Evolutionary conservation across 2,888 invertebrate genomes (phyloP).

Genomic region (Seira sanloemensis): DNA sequence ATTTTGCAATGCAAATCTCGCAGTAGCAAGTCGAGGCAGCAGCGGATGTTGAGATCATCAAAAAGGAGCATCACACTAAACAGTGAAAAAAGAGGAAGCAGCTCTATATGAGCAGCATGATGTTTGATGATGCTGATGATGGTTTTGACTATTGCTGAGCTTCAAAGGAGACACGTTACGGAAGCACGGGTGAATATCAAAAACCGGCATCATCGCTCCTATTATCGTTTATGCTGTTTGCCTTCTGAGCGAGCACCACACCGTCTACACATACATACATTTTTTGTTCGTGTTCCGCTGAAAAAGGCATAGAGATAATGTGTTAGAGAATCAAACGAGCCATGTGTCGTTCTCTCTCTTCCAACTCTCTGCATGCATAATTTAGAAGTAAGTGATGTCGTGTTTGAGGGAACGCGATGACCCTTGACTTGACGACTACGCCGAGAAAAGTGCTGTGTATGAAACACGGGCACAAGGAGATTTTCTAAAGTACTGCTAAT

Average conservation of each 20-base stretch:
- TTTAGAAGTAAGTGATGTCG: constrained; percentile 54
- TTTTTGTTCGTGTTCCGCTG: background rate
- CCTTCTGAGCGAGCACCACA: too few species aligned
- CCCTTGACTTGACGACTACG: constrained; percentile 67
- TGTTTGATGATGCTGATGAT: background rate
- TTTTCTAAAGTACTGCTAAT: background rate
- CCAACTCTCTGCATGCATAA: constrained; percentile 51
- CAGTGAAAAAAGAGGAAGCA: constrained; percentile 61
- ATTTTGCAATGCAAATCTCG: constrained; percentile 70
- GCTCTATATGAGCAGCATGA: background rate
- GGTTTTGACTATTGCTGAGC: background rate
- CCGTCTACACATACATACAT: too few species aligned
- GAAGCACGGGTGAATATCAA: background rate
- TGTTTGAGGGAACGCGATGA: constrained; percentile 64
- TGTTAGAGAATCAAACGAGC: background rate
- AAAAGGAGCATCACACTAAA: constrained; percentile 56
- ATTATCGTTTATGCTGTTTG: background rate
- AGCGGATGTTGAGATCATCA: constrained; percentile 69
- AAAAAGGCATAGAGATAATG: background rate
- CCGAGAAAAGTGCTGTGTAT: constrained; percentile 34
- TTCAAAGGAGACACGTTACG: background rate
- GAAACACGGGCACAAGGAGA: constrained; percentile 32
- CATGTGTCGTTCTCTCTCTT: constrained; percentile 1
- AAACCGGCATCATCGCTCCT: background rate
- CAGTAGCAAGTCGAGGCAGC: constrained; percentile 30